Evolutionary conservation across 2,888 invertebrate genomes (phyloP).

Genomic region (Mycalesis mineus): DNA sequence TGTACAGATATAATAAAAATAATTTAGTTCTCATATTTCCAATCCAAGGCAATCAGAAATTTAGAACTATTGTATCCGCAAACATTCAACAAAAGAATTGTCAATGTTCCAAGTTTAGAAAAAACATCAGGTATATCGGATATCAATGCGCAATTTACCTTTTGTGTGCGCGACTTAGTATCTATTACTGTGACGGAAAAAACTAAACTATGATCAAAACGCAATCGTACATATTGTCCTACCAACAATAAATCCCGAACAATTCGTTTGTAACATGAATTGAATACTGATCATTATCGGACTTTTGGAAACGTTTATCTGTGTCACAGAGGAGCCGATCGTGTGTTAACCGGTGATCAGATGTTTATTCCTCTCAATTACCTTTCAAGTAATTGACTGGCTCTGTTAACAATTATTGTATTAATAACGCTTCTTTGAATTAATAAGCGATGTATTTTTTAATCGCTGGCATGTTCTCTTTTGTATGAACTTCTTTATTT

Average conservation of each 20-base stretch:
- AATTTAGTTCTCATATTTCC: background rate
- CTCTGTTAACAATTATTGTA: background rate
- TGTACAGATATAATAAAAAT: background rate
- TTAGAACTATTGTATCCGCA: conserved; percentile 47
- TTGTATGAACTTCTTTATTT: no score
- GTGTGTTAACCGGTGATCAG: conserved; percentile 51
- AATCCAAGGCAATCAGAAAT: conserved; percentile 51
- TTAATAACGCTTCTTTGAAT: background rate
- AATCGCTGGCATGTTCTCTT: background rate
- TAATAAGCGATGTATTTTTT: background rate
- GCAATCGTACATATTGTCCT: conserved; percentile 66
- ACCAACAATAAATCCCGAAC: conserved; percentile 57
- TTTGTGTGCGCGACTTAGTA: conserved; percentile 61
- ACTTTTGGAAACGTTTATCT: conserved; percentile 64
- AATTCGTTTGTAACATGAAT: conserved; percentile 71
- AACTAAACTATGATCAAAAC: conserved; percentile 62
- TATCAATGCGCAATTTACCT: conserved; percentile 72
- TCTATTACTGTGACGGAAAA: conserved; percentile 59
- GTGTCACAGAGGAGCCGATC: conserved; percentile 58
- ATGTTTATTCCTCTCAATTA: conserved; percentile 65
- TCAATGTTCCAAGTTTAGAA: conserved; percentile 33
- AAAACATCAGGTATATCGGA: conserved; percentile 69
- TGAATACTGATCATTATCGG: conserved; percentile 74
- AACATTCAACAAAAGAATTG: conserved; percentile 40
- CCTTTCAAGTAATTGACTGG: conserved; percentile 30